Evolutionary conservation across 1,140 invertebrate species (phyloP), one percentile per base, ranked within the genome.

Genomic region (Cephus cinctus): DNA sequence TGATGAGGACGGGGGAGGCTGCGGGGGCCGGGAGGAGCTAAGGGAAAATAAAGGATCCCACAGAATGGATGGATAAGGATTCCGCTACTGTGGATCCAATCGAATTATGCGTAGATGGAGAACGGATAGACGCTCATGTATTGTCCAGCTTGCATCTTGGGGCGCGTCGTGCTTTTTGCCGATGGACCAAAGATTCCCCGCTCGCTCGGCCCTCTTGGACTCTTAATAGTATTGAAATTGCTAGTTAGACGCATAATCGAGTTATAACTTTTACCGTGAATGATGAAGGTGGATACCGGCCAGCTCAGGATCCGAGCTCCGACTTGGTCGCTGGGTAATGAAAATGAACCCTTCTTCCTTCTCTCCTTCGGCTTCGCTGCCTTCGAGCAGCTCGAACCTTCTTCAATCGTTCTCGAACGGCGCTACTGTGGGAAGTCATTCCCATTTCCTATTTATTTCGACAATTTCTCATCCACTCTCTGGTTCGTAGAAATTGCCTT

Each of bases 141-240:
- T 62, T 59, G 59, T 62, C 52, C 54, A 48, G 22, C n/a, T n/a
- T n/a, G n/a, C n/a, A n/a, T n/a, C n/a, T n/a, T n/a, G n/a, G n/a
- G n/a, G n/a, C 4, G 20, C 25, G 9, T 20, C 15, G 8, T 22
- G 15, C 41, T 59, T 56, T 55, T 56, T 53, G 27, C 50, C 32
- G 43, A n/a, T n/a, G 49, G 51, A 61, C 51, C 21, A 55, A 56
- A 62, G 42, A 53, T 55, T 42, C 46, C 15, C 47, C 31, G 46
- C 40, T 56, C 43, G 49, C 45, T 34, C 45, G 50, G 41, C 31
- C 50, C 42, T 22, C 8, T 46, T 50, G 34, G 48, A 57, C 49
- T 65, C 61, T 68, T 69, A 68, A 69, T 71, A 63, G 61, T 70
- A 73, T 71, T 60, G 63, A 69, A 71, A 71, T 73, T 68, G 61